Conservation (phyloP, 2,113 vertebrate species). For the Leucoraja erinaceus region DNA sequence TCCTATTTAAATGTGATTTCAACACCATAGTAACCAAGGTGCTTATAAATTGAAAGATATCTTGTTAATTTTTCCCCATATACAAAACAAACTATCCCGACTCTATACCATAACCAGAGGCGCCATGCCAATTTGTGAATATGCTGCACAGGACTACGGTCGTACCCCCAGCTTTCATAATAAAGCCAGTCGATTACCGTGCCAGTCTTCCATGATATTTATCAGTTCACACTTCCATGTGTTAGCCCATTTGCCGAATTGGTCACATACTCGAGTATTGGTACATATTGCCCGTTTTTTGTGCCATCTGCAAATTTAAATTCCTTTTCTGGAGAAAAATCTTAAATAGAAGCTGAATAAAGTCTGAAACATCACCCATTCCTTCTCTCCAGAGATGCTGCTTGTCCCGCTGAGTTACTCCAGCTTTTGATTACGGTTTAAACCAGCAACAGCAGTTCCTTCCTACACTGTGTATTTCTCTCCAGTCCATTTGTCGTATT, state of each 20-base stretch:
- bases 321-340: no score
- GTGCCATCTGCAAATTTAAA: not conserved
- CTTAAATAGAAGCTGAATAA: no score
- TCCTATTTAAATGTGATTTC: not conserved
- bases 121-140: not conserved
- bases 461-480: no score
- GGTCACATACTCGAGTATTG: not conserved
- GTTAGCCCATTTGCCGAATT: not conserved
- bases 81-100: not conserved
- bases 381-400: no score
- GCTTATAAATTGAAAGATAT: no score
- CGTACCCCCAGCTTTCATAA: not conserved
- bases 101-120: no score
- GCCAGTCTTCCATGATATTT: not conserved
- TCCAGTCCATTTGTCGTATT: not conserved
- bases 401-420: no score
- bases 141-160: not conserved
- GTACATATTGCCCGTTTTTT: not conserved
- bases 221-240: not conserved
- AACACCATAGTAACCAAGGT: not conserved
- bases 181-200: not conserved
- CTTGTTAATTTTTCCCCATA: not conserved
- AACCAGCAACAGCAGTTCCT: no score
- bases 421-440: no score
- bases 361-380: no score